Percentiles rank a stretch among this genome's conserved stretches.
These are phyloP conservation scores for Muraenolepis orangiensis DNA, from an alignment of 2,797 vertebrate genomes.

Conservation along the genomic window DNA sequence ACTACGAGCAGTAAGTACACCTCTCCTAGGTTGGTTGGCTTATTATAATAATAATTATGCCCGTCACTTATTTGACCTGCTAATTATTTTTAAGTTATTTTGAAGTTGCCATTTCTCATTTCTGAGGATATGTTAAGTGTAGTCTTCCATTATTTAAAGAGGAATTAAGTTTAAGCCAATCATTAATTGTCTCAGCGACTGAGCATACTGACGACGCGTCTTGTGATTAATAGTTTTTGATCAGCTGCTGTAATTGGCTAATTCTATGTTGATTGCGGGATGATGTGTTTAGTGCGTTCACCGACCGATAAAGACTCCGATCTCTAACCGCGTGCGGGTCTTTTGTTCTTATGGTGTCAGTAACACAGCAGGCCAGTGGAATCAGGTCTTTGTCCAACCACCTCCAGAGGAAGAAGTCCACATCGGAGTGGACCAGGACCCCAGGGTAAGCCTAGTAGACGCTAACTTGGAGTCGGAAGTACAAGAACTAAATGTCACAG, in stretches of 20 bases:
- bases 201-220: too few species aligned
- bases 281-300: background rate
- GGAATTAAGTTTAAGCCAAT: too few species aligned
- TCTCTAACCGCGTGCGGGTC: background rate
- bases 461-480: too few species aligned
- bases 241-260: too few species aligned
- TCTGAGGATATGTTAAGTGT: too few species aligned
- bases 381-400: conserved; percentile 89
- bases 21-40: background rate
- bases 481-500: too few species aligned
- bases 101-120: background rate
- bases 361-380: conserved; percentile 88
- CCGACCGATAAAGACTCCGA: too few species aligned
- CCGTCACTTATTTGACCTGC: background rate
- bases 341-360: conserved; percentile 56
- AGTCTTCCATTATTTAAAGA: too few species aligned
- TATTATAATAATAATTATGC: background rate
- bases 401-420: conserved; percentile 87
- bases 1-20: conserved; percentile 87
- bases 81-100: background rate
- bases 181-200: too few species aligned
- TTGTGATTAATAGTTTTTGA: too few species aligned
- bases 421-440: conserved; percentile 85
- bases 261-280: too few species aligned
- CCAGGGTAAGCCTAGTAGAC: conserved; percentile 83